Conservation (phyloP, 2,113 vertebrate species). For the Myrmophylax atrothorax region DNA sequence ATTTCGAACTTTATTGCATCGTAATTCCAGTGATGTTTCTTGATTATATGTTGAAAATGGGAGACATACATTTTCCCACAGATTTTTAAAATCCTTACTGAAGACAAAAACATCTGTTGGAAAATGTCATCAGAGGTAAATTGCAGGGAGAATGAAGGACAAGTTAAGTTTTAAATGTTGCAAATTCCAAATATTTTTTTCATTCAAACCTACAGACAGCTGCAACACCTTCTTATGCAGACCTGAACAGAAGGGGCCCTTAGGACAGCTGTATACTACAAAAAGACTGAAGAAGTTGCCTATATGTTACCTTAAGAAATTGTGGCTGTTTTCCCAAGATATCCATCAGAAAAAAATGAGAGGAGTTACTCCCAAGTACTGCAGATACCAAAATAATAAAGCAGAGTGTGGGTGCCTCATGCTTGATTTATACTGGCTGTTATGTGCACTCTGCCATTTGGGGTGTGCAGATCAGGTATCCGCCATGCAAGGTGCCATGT, state of each 20-base stretch:
- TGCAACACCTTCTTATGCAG: not conserved
- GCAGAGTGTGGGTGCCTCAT: not conserved
- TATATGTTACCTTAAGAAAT: not conserved
- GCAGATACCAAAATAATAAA: not conserved
- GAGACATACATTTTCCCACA: not conserved
- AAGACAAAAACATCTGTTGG: not conserved
- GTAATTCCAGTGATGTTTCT: not conserved
- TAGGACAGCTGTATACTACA: not conserved
- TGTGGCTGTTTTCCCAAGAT: accelerated
- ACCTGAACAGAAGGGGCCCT: not conserved
- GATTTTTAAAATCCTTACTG: not conserved
- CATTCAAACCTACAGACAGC: not conserved
- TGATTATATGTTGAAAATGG: not conserved
- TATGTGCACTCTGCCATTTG: not conserved
- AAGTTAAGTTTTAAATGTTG: not conserved
- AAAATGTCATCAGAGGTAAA: not conserved
- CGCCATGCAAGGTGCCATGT: not conserved
- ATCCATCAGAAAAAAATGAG: not conserved
- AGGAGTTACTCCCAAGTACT: not conserved
- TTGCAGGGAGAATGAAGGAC: not conserved
- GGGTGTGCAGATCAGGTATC: not conserved
- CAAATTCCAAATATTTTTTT: not conserved
- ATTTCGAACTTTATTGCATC: not conserved
- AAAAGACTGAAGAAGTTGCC: not conserved
- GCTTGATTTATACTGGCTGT: not conserved